Conservation (phyloP, 2,797 vertebrate genomes). For the Coracias cyanogaster region DNA sequence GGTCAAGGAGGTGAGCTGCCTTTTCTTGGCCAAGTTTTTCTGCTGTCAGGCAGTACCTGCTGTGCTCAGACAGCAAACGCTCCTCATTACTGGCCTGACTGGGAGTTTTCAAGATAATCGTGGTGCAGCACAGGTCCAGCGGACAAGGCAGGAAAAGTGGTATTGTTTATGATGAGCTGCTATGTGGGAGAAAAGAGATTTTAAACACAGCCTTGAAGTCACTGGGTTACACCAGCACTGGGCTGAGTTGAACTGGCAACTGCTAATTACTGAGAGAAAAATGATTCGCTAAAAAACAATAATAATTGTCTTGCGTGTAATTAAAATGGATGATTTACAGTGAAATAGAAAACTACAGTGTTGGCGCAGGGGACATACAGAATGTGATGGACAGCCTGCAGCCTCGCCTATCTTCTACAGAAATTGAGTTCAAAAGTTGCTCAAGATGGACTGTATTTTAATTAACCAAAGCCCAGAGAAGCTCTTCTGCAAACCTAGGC, state of each 20-base stretch:
- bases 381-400: constrained; percentile 10
- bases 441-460: background rate
- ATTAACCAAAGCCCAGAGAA: background rate
- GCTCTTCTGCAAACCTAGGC: background rate
- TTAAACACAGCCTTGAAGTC: constrained; percentile 44
- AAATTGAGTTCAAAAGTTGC: constrained; percentile 19
- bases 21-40: constrained; percentile 14
- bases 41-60: background rate
- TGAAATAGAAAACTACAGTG: constrained; percentile 25
- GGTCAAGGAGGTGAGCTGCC: background rate
- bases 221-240: background rate
- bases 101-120: background rate
- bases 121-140: background rate
- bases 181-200: constrained; percentile 6
- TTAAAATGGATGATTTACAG: constrained; percentile 35
- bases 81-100: background rate
- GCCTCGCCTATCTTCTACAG: background rate
- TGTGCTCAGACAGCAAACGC: background rate
- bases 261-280: constrained; percentile 60
- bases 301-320: constrained; percentile 43
- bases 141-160: background rate
- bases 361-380: background rate
- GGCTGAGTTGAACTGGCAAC: constrained; percentile 35
- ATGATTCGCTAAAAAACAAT: constrained; percentile 39
- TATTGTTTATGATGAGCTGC: background rate